These are phyloP conservation scores for Epinephelus awoara DNA, from an alignment of 2,797 vertebrate species.

Conservation along the genomic window DNA sequence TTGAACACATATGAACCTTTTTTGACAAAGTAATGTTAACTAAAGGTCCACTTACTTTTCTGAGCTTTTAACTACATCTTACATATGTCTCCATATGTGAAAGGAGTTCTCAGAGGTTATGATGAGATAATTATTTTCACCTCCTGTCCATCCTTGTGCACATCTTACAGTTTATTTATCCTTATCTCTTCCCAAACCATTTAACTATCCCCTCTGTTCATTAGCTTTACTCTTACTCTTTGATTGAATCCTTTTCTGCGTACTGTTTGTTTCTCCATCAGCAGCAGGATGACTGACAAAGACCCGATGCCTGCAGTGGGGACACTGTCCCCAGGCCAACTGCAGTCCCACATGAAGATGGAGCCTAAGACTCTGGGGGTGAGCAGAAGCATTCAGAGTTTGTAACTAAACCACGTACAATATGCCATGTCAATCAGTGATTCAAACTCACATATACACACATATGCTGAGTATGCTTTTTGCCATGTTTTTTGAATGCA, in stretches of 20 bases:
- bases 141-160: no score
- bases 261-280: constrained; percentile 15
- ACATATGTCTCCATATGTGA: no score
- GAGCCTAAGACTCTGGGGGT: constrained; percentile 89
- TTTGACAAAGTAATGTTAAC: no score
- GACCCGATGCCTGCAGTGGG: constrained; percentile 52
- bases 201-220: not conserved
- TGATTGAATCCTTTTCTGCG: not conserved
- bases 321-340: constrained; percentile 77
- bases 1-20: no score
- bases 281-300: constrained; percentile 81
- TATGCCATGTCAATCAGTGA: not conserved
- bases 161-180: not conserved
- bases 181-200: not conserved
- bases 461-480: not conserved
- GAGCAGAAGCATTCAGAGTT: constrained; percentile 29
- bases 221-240: fast-evolving
- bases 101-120: no score
- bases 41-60: no score
- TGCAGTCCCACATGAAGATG: constrained; percentile 82
- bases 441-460: not conserved
- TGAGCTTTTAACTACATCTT: no score
- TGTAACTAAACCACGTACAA: not conserved
- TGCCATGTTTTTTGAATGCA: not conserved
- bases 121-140: no score